A percentile compares a stretch with the other conserved stretches of the same genome.
These are phyloP conservation scores for Coendou prehensilis DNA, from an alignment of 2,797 vertebrate genomes.

Conservation along the genomic window DNA sequence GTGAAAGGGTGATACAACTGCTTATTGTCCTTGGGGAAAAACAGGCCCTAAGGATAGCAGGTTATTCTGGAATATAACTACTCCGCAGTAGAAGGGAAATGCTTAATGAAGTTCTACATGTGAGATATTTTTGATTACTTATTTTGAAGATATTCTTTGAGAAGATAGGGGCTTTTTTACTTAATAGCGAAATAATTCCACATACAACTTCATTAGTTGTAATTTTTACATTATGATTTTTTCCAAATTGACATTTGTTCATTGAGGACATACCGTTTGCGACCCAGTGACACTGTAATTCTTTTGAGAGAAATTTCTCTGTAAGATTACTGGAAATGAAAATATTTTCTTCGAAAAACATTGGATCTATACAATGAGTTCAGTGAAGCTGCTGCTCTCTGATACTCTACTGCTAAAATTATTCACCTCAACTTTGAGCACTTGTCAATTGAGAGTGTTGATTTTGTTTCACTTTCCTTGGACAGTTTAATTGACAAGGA, in stretches of 20 bases:
- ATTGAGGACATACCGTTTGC: constrained; percentile 27
- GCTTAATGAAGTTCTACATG: constrained; percentile 4
- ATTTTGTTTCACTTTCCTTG: constrained; percentile 59
- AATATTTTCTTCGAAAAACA: constrained; percentile 36
- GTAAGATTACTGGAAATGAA: constrained; percentile 48
- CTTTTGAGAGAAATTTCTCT: background rate
- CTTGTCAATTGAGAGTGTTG: background rate
- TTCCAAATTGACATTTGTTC: background rate
- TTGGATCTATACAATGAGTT: background rate
- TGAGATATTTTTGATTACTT: constrained; percentile 33
- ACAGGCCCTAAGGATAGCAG: background rate
- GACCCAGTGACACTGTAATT: background rate
- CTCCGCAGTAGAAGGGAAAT: background rate
- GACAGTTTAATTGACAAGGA: constrained; percentile 26
- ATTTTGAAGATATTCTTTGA: constrained; percentile 64
- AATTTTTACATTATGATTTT: constrained; percentile 53
- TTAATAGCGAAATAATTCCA: constrained; percentile 38
- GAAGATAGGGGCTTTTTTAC: constrained; percentile 53
- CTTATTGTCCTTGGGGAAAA: constrained; percentile 29
- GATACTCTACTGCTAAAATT: background rate
- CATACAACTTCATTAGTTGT: constrained; percentile 1
- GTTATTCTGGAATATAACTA: constrained; percentile 51
- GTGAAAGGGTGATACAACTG: background rate
- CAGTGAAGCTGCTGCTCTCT: background rate
- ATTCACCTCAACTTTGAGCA: background rate